Evolutionary conservation across 2,888 invertebrate genomes (phyloP).

Genomic region (Eupithecia inturbata): DNA sequence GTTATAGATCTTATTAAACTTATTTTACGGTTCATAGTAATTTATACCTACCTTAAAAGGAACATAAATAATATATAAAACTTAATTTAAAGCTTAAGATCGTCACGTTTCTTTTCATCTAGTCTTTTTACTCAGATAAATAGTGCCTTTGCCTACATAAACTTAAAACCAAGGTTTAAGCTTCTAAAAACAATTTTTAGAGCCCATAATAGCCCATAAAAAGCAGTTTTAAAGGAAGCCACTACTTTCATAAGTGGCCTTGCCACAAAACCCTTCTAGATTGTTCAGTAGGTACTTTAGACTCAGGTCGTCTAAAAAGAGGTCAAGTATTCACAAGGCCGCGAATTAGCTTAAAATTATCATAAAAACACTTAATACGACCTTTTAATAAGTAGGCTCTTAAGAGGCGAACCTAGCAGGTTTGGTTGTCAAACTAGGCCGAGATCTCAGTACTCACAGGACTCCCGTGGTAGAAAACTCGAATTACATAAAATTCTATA

Average conservation of each 20-base stretch:
- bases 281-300: slow-evolving; percentile 12
- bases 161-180: not conserved
- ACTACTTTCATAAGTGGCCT: not conserved
- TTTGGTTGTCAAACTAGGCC: too few relatives aligned
- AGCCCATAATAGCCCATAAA: not conserved
- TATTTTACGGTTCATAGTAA: too few relatives aligned
- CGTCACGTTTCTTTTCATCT: not conserved
- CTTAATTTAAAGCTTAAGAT: not conserved
- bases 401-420: too few relatives aligned
- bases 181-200: not conserved
- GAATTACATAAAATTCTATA: too few relatives aligned
- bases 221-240: not conserved
- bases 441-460: too few relatives aligned
- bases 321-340: slow-evolving; percentile 22
- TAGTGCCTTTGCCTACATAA: not conserved
- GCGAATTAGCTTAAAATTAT: slow-evolving; percentile 18
- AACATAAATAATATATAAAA: too few relatives aligned
- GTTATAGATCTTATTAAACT: too few relatives aligned
- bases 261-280: slow-evolving; percentile 16
- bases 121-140: not conserved
- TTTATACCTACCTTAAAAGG: too few relatives aligned
- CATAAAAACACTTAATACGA: slow-evolving; percentile 5
- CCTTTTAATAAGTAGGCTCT: not conserved
- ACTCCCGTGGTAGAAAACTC: too few relatives aligned
- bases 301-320: slow-evolving; percentile 12